These are phyloP conservation scores for Lemur catta DNA, from an alignment of 2,797 vertebrate species.

Conservation along the genomic window DNA sequence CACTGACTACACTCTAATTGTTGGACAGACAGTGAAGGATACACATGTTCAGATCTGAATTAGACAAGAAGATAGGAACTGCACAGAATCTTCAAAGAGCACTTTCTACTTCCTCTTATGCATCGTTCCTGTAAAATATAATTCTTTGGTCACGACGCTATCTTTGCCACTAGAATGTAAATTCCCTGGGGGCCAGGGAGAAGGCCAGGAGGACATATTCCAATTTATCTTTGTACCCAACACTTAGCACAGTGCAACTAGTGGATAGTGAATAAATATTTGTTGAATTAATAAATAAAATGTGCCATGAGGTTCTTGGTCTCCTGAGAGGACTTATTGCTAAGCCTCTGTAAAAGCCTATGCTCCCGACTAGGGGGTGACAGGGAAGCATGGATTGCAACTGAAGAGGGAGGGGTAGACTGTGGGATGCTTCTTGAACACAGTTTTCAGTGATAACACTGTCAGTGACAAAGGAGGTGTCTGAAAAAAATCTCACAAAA, in stretches of 20 bases:
- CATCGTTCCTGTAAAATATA: not conserved
- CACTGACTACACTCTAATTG: not conserved
- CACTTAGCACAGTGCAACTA: not conserved
- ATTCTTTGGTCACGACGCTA: not conserved
- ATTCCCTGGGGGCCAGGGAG: not conserved
- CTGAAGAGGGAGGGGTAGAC: not conserved
- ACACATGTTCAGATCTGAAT: not conserved
- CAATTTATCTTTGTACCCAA: not conserved
- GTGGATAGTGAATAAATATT: not conserved
- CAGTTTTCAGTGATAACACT: not conserved
- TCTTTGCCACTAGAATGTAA: not conserved
- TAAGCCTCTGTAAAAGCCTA: not conserved
- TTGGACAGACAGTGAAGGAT: not conserved
- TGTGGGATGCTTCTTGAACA: not conserved
- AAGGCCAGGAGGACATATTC: not conserved
- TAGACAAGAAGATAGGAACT: not conserved
- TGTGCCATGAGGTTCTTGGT: not conserved
- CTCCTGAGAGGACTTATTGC: not conserved
- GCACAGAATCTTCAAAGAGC: not conserved
- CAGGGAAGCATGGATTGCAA: not conserved
- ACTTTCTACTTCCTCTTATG: not conserved
- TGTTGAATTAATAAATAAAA: not conserved
- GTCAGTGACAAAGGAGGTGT: not conserved
- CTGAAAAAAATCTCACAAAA: not conserved
- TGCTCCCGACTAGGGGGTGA: not conserved